phyloP scores from a whole-genome alignment of 2,888 invertebrate species.

The Drosophila subquinaria region DNA sequence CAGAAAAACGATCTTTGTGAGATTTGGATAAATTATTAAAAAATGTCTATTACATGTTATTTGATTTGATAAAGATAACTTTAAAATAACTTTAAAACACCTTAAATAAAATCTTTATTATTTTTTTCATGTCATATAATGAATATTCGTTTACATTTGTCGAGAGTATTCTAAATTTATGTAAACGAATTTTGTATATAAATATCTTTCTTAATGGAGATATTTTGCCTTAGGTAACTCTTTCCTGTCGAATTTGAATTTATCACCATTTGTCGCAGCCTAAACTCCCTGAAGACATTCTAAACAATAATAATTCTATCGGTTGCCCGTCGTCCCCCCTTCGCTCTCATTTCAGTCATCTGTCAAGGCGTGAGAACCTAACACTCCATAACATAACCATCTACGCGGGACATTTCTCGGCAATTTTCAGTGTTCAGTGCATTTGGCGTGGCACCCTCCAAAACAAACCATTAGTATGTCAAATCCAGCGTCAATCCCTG shows the following conservation, averaged over 20 bases:
- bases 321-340: slow-evolving; percentile 29
- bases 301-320: slow-evolving; percentile 54
- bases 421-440: slow-evolving; percentile 67
- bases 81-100: background rate
- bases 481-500: slow-evolving; percentile 43
- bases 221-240: slow-evolving; percentile 4
- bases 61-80: background rate
- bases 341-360: slow-evolving; percentile 37
- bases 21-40: too few species aligned
- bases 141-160: background rate
- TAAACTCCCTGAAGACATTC: slow-evolving; percentile 38
- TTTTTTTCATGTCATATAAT: too few species aligned
- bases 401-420: slow-evolving; percentile 33
- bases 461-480: slow-evolving; percentile 66
- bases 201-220: slow-evolving; percentile 7
- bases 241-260: slow-evolving; percentile 37
- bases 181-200: background rate
- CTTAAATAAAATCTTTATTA: too few species aligned
- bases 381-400: slow-evolving; percentile 20
- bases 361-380: slow-evolving; percentile 67
- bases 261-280: slow-evolving; percentile 65
- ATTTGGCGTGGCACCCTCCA: slow-evolving; percentile 43
- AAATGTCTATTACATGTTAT: background rate
- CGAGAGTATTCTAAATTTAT: background rate
- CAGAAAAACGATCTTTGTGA: too few species aligned